phyloP scores from a whole-genome alignment of 2,888 invertebrate genomes.

The Lysandra coridon region DNA sequence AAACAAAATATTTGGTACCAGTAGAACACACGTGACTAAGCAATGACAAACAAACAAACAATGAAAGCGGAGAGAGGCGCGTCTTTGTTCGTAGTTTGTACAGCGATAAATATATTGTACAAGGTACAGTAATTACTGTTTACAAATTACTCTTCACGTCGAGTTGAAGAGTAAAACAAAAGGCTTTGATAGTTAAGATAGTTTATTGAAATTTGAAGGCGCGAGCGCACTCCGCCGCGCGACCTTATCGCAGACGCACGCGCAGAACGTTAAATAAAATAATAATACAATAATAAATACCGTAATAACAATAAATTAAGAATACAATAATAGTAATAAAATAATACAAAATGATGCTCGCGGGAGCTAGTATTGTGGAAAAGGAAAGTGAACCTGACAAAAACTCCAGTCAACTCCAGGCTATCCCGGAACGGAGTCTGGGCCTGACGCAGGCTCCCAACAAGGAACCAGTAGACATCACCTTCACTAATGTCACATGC shows the following conservation, averaged over 20 bases:
- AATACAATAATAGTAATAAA: neutral
- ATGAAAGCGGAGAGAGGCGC: constrained; percentile 20
- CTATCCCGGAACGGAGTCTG: constrained; percentile 40
- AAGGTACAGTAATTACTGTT: constrained; percentile 23
- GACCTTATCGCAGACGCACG: constrained; percentile 54
- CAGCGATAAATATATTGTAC: constrained; percentile 12
- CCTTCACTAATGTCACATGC: constrained; percentile 87
- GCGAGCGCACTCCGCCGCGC: constrained; percentile 63
- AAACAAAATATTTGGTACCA: neutral
- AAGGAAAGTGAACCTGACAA: constrained; percentile 58
- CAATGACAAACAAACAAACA: constrained; percentile 9
- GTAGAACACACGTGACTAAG: constrained; percentile 2
- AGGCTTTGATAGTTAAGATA: constrained; percentile 43
- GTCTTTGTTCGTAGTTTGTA: constrained; percentile 26
- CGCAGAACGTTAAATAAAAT: constrained; percentile 45
- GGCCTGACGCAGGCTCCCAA: constrained; percentile 55
- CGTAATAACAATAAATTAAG: neutral
- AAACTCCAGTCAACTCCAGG: constrained; percentile 37
- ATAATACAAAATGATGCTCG: constrained; percentile 62
- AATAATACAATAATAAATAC: neutral
- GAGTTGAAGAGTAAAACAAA: constrained; percentile 39
- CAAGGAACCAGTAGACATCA: constrained; percentile 83
- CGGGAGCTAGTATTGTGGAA: constrained; percentile 70
- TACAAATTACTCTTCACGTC: constrained; percentile 4
- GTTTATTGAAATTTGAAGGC: constrained; percentile 41